Base-by-base conservation (phyloP, 2,888 invertebrate species). In the Dryocosmus kuriphilus region DNA sequence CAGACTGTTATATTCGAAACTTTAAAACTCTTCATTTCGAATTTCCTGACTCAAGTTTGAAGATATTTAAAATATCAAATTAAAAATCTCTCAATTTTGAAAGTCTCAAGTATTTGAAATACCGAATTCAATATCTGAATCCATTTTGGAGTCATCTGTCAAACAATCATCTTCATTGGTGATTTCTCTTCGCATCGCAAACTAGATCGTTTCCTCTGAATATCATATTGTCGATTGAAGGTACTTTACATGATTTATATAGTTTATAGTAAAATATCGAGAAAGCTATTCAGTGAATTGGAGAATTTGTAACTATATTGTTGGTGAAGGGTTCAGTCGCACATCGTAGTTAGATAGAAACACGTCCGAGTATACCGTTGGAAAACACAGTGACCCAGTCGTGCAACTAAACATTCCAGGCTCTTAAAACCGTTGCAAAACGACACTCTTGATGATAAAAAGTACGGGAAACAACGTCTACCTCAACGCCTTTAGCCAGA, bases 351-450 rank as follows among this genome's bases (percentile, higher is more conserved):
- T n/a, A 51, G 71, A 32, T 67, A 55, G 71, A 71, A 71, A 51
- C n/a, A 71, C 30, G 51, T 51, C 30, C 30, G 30, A 30, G 32
- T 51, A 71, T 51, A 71, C 71, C 71, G 71, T 71, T 71, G 71
- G 71, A 71, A 71, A 71, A 51, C 46, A 51, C 71, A 71, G 71
- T 71, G 30, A 71, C 71, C 71, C 71, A 71, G 51, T 71, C 51
- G 30, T 71, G 71, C 41, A 51, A 46, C 71, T 71, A 51, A 51
- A 71, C 51, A 71, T 71, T 71, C 71, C 71, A 71, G 51, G 55
- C 51, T n/a, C 30, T 71, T 14, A 71, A 71, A 71, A 71, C 51
- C 71, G 71, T 71, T 71, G 71, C 71, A 51, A 71, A 71, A 71
- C 71, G 46, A 71, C 41, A 71, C 67, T 71, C 1, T 71, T 51